These are phyloP conservation scores for Dissostichus mawsoni DNA, from an alignment of 2,113 vertebrate genomes.

Conservation along the genomic window DNA sequence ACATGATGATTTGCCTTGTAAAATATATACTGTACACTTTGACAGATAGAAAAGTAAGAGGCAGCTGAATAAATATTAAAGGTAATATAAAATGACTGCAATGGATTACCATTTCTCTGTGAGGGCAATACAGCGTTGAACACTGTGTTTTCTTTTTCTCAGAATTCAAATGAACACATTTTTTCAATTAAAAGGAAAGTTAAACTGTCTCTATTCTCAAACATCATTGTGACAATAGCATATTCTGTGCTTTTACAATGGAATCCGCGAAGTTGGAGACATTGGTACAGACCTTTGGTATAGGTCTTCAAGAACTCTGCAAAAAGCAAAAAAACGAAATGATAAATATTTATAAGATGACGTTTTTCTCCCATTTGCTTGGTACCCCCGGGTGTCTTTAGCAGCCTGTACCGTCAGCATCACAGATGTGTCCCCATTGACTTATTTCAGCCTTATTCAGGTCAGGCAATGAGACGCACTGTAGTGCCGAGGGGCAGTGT, in stretches of 20 bases:
- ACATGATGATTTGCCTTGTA: not conserved
- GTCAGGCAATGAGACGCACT: constrained; percentile 52
- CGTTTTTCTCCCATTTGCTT: constrained; percentile 1
- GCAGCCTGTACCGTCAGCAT: constrained; percentile 10
- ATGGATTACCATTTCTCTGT: not conserved
- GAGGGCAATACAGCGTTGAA: not conserved
- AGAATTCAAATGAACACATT: not conserved
- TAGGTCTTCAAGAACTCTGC: not conserved
- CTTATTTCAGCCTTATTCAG: constrained; percentile 48
- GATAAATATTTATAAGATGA: not conserved
- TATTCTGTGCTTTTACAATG: not conserved
- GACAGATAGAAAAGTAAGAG: not conserved
- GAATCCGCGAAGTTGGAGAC: not conserved
- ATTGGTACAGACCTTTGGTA: too few relatives aligned
- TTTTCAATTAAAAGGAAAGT: not conserved
- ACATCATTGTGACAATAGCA: not conserved
- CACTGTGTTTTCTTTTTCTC: not conserved
- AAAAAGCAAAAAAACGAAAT: not conserved
- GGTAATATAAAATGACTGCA: not conserved
- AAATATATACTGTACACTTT: not conserved
- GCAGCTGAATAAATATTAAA: not conserved
- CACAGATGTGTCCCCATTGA: constrained; percentile 53
- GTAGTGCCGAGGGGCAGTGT: not conserved
- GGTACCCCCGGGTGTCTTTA: constrained; percentile 21
- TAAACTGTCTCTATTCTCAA: not conserved